These are phyloP conservation scores for Camponotus vicinus DNA, from an alignment of 1,140 invertebrate genomes.

Conservation along the genomic window DNA sequence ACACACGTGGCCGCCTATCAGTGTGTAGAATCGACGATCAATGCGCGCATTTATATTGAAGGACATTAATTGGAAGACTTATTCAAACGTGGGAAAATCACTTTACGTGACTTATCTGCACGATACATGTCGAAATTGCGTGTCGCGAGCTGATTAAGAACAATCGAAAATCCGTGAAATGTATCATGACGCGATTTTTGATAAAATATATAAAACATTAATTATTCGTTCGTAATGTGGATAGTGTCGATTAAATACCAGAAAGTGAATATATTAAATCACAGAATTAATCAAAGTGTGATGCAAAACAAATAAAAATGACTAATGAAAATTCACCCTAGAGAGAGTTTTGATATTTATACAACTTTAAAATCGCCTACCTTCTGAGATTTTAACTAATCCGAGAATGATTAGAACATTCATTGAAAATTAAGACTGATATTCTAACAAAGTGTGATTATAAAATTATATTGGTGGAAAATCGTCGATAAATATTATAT, in stretches of 20 bases:
- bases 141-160: background rate
- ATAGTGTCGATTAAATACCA: conserved; percentile 43
- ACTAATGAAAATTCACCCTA: background rate
- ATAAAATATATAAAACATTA: background rate
- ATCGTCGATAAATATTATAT: background rate
- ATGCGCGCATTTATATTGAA: background rate
- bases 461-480: background rate
- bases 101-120: background rate
- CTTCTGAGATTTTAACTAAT: background rate
- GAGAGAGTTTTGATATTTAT: background rate
- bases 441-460: background rate
- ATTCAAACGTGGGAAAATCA: conserved; percentile 1
- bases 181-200: background rate
- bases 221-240: conserved; percentile 8
- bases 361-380: background rate
- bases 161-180: background rate
- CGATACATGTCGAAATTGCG: background rate
- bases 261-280: conserved; percentile 25
- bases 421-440: background rate
- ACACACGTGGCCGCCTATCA: background rate
- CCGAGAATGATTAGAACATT: background rate
- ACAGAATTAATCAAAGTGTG: conserved; percentile 5
- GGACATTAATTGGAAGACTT: background rate
- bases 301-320: background rate
- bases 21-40: background rate